These are phyloP conservation scores for Carduelis carduelis DNA, from an alignment of 2,797 vertebrate species.

Conservation along the genomic window DNA sequence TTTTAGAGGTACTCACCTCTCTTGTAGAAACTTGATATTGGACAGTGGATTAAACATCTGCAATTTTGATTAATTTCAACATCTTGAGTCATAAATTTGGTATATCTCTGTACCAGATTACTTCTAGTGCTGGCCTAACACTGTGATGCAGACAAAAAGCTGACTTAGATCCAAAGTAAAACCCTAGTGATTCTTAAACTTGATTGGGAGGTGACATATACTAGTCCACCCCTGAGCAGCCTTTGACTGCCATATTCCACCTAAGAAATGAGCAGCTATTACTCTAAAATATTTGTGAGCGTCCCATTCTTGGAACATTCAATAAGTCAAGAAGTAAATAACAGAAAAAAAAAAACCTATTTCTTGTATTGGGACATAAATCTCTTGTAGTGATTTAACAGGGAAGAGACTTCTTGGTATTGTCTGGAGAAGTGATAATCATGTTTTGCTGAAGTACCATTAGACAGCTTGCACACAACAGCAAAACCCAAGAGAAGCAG, in stretches of 20 bases:
- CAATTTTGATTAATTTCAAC: background rate
- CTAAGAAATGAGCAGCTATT: background rate
- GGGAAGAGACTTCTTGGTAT: background rate
- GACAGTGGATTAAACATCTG: background rate
- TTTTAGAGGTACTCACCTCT: background rate
- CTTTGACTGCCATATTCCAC: background rate
- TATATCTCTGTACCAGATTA: background rate
- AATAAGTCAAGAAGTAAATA: background rate
- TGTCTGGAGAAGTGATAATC: background rate
- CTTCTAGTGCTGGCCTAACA: background rate
- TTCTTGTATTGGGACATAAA: background rate
- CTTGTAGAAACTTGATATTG: background rate
- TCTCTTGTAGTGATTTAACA: background rate
- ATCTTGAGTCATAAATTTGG: background rate
- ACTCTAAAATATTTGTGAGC: background rate
- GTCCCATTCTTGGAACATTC: background rate
- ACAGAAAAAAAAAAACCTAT: background rate
- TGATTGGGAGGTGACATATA: background rate
- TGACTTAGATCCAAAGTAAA: background rate
- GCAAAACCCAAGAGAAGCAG: background rate
- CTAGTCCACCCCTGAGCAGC: background rate
- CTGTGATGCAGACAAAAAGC: background rate
- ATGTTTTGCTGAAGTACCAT: background rate
- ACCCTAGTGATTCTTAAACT: background rate
- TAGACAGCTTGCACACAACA: background rate